Evolutionary conservation across 2,797 vertebrate genomes (phyloP).

Genomic region (Clamator glandarius): DNA sequence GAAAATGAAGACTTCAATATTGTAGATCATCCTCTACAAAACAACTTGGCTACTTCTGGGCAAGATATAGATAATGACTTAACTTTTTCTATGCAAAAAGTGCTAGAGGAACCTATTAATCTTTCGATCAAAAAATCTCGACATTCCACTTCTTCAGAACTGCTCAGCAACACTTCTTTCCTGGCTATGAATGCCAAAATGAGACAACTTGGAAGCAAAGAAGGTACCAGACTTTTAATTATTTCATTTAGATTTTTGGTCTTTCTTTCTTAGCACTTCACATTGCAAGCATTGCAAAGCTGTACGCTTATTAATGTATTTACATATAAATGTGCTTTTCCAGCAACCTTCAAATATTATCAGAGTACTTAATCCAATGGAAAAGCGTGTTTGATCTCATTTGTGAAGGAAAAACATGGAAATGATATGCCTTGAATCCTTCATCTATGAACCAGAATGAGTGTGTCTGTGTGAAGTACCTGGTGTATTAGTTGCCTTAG

Average conservation of each 20-base stretch:
- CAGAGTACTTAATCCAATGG: constrained; percentile 10
- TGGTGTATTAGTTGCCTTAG: constrained; percentile 7
- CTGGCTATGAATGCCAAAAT: constrained; percentile 38
- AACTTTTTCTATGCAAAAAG: constrained; percentile 72
- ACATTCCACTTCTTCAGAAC: constrained; percentile 10
- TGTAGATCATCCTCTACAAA: constrained; percentile 57
- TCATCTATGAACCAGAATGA: not conserved
- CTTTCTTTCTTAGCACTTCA: not conserved
- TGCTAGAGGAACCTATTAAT: constrained; percentile 83
- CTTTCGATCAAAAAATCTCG: constrained; percentile 79
- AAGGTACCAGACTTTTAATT: constrained; percentile 70
- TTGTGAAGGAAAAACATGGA: constrained; percentile 18
- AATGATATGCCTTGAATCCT: not conserved
- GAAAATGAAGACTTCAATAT: constrained; percentile 74
- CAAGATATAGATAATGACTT: constrained; percentile 68
- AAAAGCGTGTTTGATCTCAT: constrained; percentile 16
- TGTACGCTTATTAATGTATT: not conserved
- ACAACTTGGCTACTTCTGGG: constrained; percentile 6
- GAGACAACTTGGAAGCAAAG: constrained; percentile 58
- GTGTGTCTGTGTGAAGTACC: constrained; percentile 18
- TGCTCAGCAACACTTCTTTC: constrained; percentile 14
- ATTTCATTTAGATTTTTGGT: not conserved
- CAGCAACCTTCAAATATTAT: constrained; percentile 13
- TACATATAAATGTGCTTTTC: not conserved
- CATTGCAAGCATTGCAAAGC: not conserved